Percentiles rank a stretch among this genome's conserved stretches.
These are phyloP conservation scores for Pyrocephalus nanus DNA, from an alignment of 2,797 vertebrate species.

Conservation along the genomic window DNA sequence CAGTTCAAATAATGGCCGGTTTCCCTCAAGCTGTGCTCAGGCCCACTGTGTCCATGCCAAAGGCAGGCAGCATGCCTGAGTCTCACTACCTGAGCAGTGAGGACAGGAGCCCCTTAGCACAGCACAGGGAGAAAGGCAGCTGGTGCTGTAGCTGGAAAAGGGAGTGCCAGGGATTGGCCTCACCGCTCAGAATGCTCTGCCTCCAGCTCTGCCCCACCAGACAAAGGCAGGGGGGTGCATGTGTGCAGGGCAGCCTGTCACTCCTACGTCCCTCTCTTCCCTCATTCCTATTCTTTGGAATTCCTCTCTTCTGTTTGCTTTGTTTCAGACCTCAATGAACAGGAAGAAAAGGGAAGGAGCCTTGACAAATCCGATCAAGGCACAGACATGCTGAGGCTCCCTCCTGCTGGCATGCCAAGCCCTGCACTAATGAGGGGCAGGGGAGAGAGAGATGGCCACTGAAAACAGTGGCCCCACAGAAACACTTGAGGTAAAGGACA, in stretches of 20 bases:
- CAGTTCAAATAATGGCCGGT: background rate
- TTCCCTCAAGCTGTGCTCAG: background rate
- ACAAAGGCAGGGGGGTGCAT: background rate
- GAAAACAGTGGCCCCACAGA: conserved; percentile 26
- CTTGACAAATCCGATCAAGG: conserved; percentile 76
- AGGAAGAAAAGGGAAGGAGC: conserved; percentile 68
- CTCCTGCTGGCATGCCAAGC: conserved; percentile 60
- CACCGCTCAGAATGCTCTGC: background rate
- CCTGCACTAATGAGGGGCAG: conserved; percentile 65
- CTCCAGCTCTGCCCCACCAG: background rate
- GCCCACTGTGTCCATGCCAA: fast-evolving
- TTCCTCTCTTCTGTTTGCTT: conserved; percentile 67
- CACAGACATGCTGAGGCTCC: conserved; percentile 38
- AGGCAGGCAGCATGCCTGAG: background rate
- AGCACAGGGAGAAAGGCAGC: background rate
- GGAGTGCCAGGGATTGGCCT: background rate
- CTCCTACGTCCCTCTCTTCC: conserved; percentile 2
- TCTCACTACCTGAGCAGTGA: background rate
- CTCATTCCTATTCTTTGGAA: conserved; percentile 38
- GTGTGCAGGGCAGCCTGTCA: conserved; percentile 28
- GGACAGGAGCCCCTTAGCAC: background rate
- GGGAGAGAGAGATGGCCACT: background rate
- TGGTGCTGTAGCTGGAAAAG: background rate
- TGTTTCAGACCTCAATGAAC: conserved; percentile 71
- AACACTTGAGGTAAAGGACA: background rate